Evolutionary conservation across 2,888 invertebrate genomes (phyloP).

Genomic region (Piscicola geometra): DNA sequence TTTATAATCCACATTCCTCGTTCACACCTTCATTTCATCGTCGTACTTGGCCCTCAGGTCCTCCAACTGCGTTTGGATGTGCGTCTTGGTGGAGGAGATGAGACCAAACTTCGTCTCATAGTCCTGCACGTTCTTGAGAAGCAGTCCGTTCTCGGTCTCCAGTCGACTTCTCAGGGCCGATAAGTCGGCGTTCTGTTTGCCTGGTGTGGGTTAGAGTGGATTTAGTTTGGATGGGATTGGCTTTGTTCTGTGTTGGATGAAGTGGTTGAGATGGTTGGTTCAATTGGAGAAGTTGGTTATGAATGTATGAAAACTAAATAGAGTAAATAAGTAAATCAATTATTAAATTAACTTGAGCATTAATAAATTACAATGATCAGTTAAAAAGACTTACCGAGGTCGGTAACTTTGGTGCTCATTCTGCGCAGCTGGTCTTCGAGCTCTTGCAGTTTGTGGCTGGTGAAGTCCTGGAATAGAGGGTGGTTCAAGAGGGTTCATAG

Average conservation of each 20-base stretch:
- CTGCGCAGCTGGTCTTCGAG: conserved; percentile 25
- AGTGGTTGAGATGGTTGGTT: no score
- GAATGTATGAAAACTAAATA: no score
- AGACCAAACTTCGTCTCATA: conserved; percentile 91
- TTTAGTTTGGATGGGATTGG: neutral
- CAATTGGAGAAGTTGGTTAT: no score
- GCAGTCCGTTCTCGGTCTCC: conserved; percentile 66
- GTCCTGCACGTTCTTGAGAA: conserved; percentile 75
- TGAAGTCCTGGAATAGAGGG: conserved; percentile 12
- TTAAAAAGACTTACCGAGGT: conserved; percentile 11
- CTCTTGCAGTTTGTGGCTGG: conserved; percentile 23
- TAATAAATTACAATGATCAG: no score
- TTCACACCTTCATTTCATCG: conserved; percentile 46
- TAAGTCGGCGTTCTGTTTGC: conserved; percentile 66
- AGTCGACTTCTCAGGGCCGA: conserved; percentile 73
- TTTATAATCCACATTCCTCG: no score
- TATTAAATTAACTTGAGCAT: no score
- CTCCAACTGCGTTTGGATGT: conserved; percentile 51
- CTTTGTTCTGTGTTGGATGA: no score
- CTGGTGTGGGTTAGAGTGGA: conserved; percentile 67
- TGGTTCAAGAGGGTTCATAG: no score
- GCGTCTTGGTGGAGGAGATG: conserved; percentile 76
- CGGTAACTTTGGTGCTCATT: conserved; percentile 24
- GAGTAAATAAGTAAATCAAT: no score
- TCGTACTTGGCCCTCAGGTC: conserved; percentile 55